Percentiles rank a stretch among this genome's conserved stretches.
Conservation (phyloP, 2,113 vertebrate genomes). For the Maccullochella peelii region DNA sequence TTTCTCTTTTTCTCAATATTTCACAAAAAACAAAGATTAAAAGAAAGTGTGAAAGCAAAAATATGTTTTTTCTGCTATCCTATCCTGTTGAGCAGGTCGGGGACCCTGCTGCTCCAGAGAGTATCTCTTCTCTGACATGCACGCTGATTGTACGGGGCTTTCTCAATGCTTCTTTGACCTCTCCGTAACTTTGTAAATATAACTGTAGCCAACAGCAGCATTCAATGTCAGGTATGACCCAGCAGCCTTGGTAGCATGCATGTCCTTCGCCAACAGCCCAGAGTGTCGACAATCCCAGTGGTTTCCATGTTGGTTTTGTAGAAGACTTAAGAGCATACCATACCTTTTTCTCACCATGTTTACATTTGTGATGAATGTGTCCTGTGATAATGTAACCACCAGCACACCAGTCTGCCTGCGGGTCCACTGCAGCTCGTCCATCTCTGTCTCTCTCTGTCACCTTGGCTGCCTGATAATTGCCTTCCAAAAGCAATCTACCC, state of each 20-base stretch:
- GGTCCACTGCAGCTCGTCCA: slow-evolving; percentile 21
- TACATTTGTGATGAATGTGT: slow-evolving; percentile 20
- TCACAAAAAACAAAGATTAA: background rate
- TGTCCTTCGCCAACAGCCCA: slow-evolving; percentile 1
- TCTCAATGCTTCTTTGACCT: background rate
- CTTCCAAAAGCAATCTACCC: slow-evolving; percentile 71
- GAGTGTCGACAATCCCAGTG: background rate
- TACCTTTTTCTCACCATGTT: background rate
- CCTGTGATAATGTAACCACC: slow-evolving; percentile 10
- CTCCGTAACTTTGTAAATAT: background rate
- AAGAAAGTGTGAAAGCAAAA: too few relatives aligned
- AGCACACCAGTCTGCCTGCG: slow-evolving; percentile 14
- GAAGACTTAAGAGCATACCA: background rate
- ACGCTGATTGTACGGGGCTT: background rate
- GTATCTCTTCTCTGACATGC: background rate
- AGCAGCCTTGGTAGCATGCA: background rate
- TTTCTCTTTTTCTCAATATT: background rate
- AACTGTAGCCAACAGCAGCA: background rate
- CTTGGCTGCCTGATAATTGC: slow-evolving; percentile 76
- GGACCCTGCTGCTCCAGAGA: too few relatives aligned
- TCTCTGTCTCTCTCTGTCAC: slow-evolving; percentile 56
- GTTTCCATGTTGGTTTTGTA: background rate
- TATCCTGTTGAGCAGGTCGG: too few relatives aligned
- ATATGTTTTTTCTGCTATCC: too few relatives aligned
- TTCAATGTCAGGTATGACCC: slow-evolving; percentile 1